Base-by-base conservation (phyloP, 2,797 vertebrate genomes). In the Apogon talboti region DNA sequence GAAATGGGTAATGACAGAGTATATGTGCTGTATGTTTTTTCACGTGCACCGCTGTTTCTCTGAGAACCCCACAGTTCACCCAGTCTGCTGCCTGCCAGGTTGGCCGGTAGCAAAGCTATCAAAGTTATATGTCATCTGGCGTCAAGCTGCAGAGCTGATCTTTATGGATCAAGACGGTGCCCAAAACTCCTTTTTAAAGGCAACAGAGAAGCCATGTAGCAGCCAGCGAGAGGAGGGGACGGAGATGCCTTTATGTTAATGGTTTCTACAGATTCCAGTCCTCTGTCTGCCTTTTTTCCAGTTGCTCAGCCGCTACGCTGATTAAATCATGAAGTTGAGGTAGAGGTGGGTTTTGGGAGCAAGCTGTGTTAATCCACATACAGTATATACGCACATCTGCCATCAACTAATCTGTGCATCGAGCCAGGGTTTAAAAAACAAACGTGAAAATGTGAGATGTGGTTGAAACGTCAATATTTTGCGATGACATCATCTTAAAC, bases 191-290 rank as follows among this genome's bases (percentile, higher is more conserved):
- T 44, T 62, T 72, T 77, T 69, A 61, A 71, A 82, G 58, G 50
- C 42, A 68, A 44, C 65, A 55, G 54, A 75, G 66, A 63, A 77
- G 55, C n/a, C 16, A 47, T 79, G 53, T 52, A 65, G 74, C 71
- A 81, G 74, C 71, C 76, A 73, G 66, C 11, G 16, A 58, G 76
- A 68, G 53, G 46, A 79, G 55, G 53, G 67, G 71, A 59, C n/a
- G 18, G 66, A 78, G 85, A 83, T 74, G 77, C 76, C 81, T 90
- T 87, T 79, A 87, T 67, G 87, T 80, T 93, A 92, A 93, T 90
- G 87, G 64, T 62, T 94, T 92, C 76, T 78, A 80, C 92, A 93
- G 92, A 91, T 86, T 83, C 74, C 68, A 57, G 52, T 64, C 70
- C 71, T 67, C 64, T 45, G 63, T 43, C 50, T 40, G 59, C 71